Base-by-base conservation (phyloP, 1,140 invertebrate genomes). In the Drosophila pectinifera region DNA sequence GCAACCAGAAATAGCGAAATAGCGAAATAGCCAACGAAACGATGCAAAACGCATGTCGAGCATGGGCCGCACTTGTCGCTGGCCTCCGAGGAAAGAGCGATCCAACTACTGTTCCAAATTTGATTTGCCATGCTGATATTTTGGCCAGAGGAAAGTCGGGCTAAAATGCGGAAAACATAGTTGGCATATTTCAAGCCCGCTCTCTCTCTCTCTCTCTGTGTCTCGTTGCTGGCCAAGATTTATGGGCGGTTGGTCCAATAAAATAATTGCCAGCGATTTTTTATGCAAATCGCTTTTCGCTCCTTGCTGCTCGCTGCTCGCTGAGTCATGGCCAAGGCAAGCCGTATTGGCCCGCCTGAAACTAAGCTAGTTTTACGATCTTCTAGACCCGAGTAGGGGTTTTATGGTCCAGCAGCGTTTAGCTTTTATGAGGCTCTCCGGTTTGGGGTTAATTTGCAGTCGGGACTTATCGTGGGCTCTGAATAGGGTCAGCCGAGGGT, bases 221-320 rank as follows among this genome's bases (percentile, higher is more conserved):
- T 13, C 62, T 34, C 6, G 48, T 51, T 34, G 69, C 65, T 86
- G 69, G 58, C 51, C 53, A 73, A 91, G 89, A 91, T 91, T 91
- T 91, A 91, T 83, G 84, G 89, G 81, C 84, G 81, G 69, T 78
- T 74, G 86, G 78, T 89, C 84, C 89, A 91, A 91, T 91, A 91
- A 91, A 91, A 91, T 91, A 86, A 91, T 91, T 91, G 89, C 89
- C 70, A 89, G 76, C 73, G 83, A 91, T 90, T 89, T 91, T 91
- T 89, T 86, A 91, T 91, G 89, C 81, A 91, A 91, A 91, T 91
- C 77, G 78, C 81, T 91, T 80, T 67, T 65, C 65, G 67, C 67
- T 68, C 62, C 54, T 79, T 53, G 74, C 45, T 16, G 45, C 45
- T 5, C 24, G 24, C 16, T 28, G 67, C 73, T 90, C 49, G 67